phyloP scores from a whole-genome alignment of 2,797 vertebrate genomes.

The Muscicapa comitata region DNA sequence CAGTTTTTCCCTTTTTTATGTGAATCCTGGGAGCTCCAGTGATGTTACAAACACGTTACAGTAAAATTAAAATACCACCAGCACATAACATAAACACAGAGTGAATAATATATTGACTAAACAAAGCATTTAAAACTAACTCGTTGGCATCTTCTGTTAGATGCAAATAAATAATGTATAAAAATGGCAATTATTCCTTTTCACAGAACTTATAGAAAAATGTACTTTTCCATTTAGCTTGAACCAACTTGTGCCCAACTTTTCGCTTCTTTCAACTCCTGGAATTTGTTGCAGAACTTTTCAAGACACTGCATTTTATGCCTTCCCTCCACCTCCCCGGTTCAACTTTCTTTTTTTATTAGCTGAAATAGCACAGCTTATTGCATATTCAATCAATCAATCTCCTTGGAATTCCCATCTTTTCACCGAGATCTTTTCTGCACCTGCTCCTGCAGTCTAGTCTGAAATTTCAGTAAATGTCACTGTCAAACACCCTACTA shows the following conservation, averaged over 20 bases:
- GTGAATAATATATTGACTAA: background rate
- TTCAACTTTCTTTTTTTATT: background rate
- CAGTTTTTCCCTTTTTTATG: background rate
- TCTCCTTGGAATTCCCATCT: background rate
- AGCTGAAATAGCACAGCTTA: background rate
- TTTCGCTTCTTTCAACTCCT: background rate
- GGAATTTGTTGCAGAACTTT: background rate
- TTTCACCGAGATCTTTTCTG: background rate
- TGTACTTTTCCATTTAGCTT: background rate
- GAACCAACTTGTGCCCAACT: background rate
- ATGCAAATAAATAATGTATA: background rate
- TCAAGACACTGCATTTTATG: background rate
- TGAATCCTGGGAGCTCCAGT: background rate
- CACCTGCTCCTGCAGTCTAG: background rate
- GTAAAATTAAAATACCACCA: background rate
- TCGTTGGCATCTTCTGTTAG: background rate
- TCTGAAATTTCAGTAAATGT: background rate
- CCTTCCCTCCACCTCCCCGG: accelerated
- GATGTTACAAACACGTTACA: background rate
- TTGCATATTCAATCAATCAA: background rate
- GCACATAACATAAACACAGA: background rate
- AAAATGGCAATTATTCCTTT: background rate
- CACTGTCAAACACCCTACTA: background rate
- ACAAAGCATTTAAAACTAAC: background rate
- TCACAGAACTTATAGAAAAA: background rate